Base-by-base conservation (phyloP, 2,113 vertebrate species). In the Uropsilus gracilis region DNA sequence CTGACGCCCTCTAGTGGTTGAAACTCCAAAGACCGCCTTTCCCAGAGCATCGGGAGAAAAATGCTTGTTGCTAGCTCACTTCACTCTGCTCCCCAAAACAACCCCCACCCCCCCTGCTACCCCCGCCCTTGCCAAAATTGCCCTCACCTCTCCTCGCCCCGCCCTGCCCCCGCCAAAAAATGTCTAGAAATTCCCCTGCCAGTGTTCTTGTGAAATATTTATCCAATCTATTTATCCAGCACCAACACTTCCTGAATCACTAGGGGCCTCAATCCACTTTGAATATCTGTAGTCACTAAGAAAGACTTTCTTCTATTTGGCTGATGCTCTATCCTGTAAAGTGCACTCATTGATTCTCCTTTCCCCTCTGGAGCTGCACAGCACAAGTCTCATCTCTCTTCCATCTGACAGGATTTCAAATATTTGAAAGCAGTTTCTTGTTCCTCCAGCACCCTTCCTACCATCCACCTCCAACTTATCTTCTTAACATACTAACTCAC, bases 1-100 rank as follows among this genome's bases (percentile, higher is more conserved):
- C 73, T 72, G 95, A 94, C 97, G 84, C 97, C 98, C 98, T 96
- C 98, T 98, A 96, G 97, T 89, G 98, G 97, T 73, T 72, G 12
- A 66, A 18, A 28, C 12, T 28, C 26, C 55, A 75, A 90, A 81
- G 46, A 10, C 34, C 14, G 1, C 32, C 78, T 61, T 73, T 69
- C 28, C 32, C 9, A 37, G 48, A 81, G 63, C 50, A 42, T 8
- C 26, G 4, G n/a, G 57, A 30, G 39, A 76, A 72, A 73, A 68
- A 28, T 0, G 42, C 2, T 39, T 57, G 10, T 10, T 17, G 66
- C 50, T 77, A 39, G 68, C 30, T 83, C 13, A 48, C 66, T 42
- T 90, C 20, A 22, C 53, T 55, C 20, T 24, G 8, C 78, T 77
- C 30, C 85, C 78, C 61, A 66, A 57, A 78, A 26, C 1, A 9